Percentiles rank a stretch among this genome's conserved stretches.
phyloP scores from a whole-genome alignment of 2,888 invertebrate genomes.

The Mythimna pallens region DNA sequence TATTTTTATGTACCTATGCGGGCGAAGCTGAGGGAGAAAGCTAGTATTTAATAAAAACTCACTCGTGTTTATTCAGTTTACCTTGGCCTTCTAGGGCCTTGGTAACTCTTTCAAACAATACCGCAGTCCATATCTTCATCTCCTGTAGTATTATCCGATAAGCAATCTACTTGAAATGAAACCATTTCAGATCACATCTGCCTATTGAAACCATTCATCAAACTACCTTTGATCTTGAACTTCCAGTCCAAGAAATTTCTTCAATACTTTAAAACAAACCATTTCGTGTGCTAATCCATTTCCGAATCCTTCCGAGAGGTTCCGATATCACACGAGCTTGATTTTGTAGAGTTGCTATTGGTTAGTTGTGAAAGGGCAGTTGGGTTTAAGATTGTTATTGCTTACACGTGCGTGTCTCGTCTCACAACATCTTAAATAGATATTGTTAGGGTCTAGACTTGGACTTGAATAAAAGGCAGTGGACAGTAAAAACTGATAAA shows the following conservation, averaged over 20 bases:
- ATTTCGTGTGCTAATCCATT: conserved; percentile 7
- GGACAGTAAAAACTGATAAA: no score
- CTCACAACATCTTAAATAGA: conserved; percentile 5
- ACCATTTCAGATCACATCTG: background rate
- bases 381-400: background rate
- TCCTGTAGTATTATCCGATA: background rate
- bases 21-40: no score
- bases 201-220: conserved; percentile 3
- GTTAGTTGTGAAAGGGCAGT: conserved; percentile 3
- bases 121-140: no score
- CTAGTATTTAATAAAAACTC: no score
- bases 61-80: no score
- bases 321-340: conserved; percentile 32
- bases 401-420: background rate
- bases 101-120: no score
- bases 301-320: conserved; percentile 24
- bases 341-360: conserved; percentile 13
- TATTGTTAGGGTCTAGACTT: no score
- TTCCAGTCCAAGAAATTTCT: conserved; percentile 9
- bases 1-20: no score
- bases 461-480: no score
- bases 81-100: no score
- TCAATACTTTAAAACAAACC: conserved; percentile 21
- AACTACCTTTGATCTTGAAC: conserved; percentile 17
- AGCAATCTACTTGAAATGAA: background rate